These are phyloP conservation scores for Tholera decimalis DNA, from an alignment of 2,888 invertebrate species.

Conservation along the genomic window DNA sequence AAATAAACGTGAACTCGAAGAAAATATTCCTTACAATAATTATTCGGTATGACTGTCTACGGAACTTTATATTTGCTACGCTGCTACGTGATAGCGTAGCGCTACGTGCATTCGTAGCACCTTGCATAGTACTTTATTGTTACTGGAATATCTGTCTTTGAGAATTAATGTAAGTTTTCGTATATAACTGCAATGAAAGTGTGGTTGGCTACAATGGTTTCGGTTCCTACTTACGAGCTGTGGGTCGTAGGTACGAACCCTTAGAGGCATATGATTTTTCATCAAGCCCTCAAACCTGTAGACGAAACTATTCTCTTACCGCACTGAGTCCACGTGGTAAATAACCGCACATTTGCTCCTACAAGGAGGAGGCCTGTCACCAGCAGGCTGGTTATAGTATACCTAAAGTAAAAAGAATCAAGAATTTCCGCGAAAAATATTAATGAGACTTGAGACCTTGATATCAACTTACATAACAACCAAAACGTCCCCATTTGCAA, in stretches of 20 bases:
- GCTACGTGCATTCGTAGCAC: conserved; percentile 54
- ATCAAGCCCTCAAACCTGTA: no score
- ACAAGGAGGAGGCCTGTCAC: no score
- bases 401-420: conserved; percentile 9
- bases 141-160: conserved; percentile 11
- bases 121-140: conserved; percentile 36
- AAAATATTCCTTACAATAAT: conserved; percentile 35
- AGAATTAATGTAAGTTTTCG: conserved; percentile 1
- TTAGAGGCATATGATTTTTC: no score
- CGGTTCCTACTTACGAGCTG: no score
- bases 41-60: conserved; percentile 18
- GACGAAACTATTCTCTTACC: no score
- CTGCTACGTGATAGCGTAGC: conserved; percentile 54
- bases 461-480: conserved; percentile 60
- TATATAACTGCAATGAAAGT: no score
- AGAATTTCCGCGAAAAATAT: conserved; percentile 44
- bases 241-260: no score
- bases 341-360: no score
- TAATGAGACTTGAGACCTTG: conserved; percentile 48
- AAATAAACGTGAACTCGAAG: conserved; percentile 31
- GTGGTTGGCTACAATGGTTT: no score
- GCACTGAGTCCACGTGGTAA: no score
- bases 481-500: conserved; percentile 63
- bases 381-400: no score
- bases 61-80: conserved; percentile 40